Evolutionary conservation across 2,113 vertebrate species (phyloP).

Genomic region (Chaenogobius annularis): DNA sequence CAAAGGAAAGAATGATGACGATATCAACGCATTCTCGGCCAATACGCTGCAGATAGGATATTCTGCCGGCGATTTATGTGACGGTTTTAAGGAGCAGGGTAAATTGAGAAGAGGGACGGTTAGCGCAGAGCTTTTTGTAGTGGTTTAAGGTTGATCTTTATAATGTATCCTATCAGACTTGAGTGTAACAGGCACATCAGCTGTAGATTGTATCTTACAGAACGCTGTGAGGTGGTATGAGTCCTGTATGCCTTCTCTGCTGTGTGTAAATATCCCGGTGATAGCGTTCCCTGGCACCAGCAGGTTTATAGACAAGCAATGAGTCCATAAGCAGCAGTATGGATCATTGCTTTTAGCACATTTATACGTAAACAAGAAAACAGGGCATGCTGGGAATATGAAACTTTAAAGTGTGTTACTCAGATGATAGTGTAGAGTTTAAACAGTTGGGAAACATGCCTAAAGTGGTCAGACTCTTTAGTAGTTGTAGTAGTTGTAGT

Average conservation of each 20-base stretch:
- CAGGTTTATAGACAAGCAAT: slow-evolving; percentile 12
- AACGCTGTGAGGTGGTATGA: slow-evolving; percentile 10
- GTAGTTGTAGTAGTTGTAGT: too few relatives aligned
- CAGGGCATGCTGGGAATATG: not conserved
- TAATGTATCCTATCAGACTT: slow-evolving; percentile 10
- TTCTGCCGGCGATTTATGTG: slow-evolving; percentile 21
- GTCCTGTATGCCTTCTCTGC: slow-evolving; percentile 12
- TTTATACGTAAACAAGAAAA: slow-evolving; percentile 14
- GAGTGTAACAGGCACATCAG: slow-evolving; percentile 8
- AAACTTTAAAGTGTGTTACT: not conserved
- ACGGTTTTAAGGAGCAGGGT: slow-evolving; percentile 36
- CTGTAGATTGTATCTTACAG: not conserved
- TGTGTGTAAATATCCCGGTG: slow-evolving; percentile 10
- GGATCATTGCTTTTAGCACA: slow-evolving; percentile 8
- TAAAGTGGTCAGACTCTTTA: not conserved
- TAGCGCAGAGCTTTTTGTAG: slow-evolving; percentile 22
- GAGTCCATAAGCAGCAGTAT: slow-evolving; percentile 1
- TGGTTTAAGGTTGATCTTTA: slow-evolving; percentile 34
- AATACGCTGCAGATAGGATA: slow-evolving; percentile 43
- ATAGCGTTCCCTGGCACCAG: slow-evolving; percentile 10
- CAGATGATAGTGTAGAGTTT: not conserved
- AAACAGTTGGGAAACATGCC: not conserved
- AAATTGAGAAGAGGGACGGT: slow-evolving; percentile 18
- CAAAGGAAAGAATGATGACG: slow-evolving; percentile 32
- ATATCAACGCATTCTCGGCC: slow-evolving; percentile 31